Conservation (phyloP, 2,888 invertebrate genomes). For the Auanema freiburgensis region DNA sequence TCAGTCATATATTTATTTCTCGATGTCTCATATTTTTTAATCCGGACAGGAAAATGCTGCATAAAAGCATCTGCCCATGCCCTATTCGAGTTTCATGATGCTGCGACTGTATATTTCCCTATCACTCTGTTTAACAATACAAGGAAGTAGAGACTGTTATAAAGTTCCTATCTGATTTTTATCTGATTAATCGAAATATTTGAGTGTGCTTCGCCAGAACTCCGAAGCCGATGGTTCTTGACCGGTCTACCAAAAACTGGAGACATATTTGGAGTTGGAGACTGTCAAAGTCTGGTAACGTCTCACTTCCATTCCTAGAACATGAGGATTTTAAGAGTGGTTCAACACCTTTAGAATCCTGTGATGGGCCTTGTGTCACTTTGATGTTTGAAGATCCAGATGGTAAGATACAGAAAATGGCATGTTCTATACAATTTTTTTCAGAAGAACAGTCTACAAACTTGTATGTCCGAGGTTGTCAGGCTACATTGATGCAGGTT, state of each 20-base stretch:
- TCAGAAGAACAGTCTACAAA: background rate
- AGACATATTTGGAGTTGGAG: constrained; percentile 11
- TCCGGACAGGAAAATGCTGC: too few relatives aligned
- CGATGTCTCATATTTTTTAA: too few relatives aligned
- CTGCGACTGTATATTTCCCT: too few relatives aligned
- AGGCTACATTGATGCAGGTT: constrained; percentile 33
- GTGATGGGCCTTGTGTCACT: constrained; percentile 40
- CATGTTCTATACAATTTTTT: background rate
- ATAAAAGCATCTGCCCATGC: too few relatives aligned
- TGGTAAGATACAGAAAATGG: background rate
- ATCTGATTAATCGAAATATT: background rate
- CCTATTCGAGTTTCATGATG: too few relatives aligned
- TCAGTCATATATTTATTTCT: too few relatives aligned
- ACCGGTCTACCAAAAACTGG: constrained; percentile 37
- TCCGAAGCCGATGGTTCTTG: constrained; percentile 35
- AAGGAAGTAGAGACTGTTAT: too few relatives aligned
- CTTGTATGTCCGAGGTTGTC: constrained; percentile 36
- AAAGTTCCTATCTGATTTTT: too few relatives aligned
- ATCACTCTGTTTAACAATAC: too few relatives aligned
- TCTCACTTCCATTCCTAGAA: background rate
- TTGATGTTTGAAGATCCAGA: constrained; percentile 41
- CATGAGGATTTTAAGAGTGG: too few relatives aligned
- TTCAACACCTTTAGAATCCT: constrained; percentile 17
- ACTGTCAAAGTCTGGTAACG: background rate
- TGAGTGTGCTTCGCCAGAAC: constrained; percentile 30